Conservation (phyloP, 2,888 invertebrate genomes). For the Leucoptera coffeella region DNA sequence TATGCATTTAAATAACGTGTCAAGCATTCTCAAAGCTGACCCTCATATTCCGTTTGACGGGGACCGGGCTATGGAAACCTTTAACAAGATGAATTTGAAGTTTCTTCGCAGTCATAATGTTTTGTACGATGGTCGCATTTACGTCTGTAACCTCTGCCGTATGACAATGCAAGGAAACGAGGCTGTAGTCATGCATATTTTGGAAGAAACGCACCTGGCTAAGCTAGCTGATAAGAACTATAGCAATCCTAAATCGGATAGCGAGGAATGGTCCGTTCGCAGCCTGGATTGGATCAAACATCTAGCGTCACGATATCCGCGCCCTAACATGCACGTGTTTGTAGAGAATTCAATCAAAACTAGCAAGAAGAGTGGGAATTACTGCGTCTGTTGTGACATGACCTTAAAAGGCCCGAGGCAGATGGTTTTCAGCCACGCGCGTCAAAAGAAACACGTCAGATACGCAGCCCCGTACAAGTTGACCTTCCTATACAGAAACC, state of each 20-base stretch:
- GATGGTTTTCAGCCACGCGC: constrained; percentile 39
- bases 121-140: constrained; percentile 12
- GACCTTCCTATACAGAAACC: constrained; percentile 26
- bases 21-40: constrained; percentile 29
- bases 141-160: constrained; percentile 26
- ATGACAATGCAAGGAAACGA: constrained; percentile 18
- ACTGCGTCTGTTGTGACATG: constrained; percentile 39
- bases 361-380: constrained; percentile 34
- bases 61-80: constrained; percentile 21
- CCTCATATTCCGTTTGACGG: constrained; percentile 24
- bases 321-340: constrained; percentile 28
- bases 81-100: constrained; percentile 29
- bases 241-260: constrained; percentile 20
- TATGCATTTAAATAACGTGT: constrained; percentile 32
- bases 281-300: constrained; percentile 41
- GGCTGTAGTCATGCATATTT: constrained; percentile 23
- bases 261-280: constrained; percentile 43
- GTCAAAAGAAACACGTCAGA: constrained; percentile 40
- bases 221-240: constrained; percentile 32
- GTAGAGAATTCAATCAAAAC: constrained; percentile 42
- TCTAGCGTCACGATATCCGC: constrained; percentile 33
- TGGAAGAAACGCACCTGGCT: constrained; percentile 36
- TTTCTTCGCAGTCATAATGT: constrained; percentile 26
- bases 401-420: constrained; percentile 38
- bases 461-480: constrained; percentile 39